Percentiles rank a stretch among this genome's conserved stretches.
These are phyloP conservation scores for Gopherus flavomarginatus DNA, from an alignment of 2,113 vertebrate species.

Conservation along the genomic window DNA sequence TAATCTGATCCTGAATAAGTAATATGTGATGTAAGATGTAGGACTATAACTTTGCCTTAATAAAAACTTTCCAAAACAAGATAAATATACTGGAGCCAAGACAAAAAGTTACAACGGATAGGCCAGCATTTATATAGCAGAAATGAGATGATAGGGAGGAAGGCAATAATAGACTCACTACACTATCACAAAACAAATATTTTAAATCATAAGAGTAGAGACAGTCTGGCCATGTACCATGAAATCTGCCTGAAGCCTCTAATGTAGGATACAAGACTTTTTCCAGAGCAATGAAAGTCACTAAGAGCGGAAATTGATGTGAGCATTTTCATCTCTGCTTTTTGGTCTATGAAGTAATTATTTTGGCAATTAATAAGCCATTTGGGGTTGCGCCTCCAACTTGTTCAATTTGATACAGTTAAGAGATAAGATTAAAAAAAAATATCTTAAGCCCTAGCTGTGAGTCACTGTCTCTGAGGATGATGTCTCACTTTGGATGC, in stretches of 20 bases:
- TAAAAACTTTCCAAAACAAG: background rate
- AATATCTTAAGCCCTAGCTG: slow-evolving; percentile 9
- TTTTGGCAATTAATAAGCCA: slow-evolving; percentile 49
- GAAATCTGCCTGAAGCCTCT: slow-evolving; percentile 17
- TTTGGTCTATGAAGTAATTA: slow-evolving; percentile 54
- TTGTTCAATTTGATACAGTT: slow-evolving; percentile 38
- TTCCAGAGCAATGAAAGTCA: slow-evolving; percentile 15
- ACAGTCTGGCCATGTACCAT: background rate
- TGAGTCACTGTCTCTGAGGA: slow-evolving; percentile 53
- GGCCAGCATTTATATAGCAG: background rate
- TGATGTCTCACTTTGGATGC: slow-evolving; percentile 20
- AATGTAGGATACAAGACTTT: background rate
- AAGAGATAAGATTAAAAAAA: slow-evolving; percentile 35
- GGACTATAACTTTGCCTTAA: background rate
- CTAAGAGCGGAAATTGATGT: slow-evolving; percentile 30
- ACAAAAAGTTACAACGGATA: background rate
- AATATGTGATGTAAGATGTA: background rate
- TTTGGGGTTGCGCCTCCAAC: slow-evolving; percentile 7
- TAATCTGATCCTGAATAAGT: background rate
- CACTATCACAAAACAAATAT: slow-evolving; percentile 5
- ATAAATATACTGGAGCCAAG: background rate
- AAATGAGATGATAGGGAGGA: background rate
- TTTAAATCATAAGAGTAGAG: background rate
- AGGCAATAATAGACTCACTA: background rate
- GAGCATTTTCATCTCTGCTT: slow-evolving; percentile 45